These are phyloP conservation scores for Cinara cedri DNA, from an alignment of 2,888 invertebrate species.

Conservation along the genomic window DNA sequence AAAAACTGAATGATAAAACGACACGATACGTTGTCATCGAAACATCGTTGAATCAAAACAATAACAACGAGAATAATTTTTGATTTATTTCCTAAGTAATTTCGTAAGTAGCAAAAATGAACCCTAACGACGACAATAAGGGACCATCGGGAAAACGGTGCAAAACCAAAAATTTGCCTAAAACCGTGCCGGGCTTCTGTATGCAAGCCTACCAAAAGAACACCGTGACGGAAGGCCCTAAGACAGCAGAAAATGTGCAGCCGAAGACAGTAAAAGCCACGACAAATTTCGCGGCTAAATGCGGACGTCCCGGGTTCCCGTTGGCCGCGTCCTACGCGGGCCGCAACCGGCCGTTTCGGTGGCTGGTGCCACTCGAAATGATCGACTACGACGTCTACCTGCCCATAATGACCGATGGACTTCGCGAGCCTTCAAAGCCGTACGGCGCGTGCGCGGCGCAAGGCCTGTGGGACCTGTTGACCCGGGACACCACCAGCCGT, in stretches of 20 bases:
- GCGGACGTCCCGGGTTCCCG: neutral
- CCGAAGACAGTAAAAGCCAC: neutral
- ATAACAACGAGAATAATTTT: too few relatives aligned
- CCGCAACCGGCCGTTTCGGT: neutral
- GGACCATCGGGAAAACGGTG: too few relatives aligned
- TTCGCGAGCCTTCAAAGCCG: slow-evolving; percentile 11
- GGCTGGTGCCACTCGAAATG: neutral
- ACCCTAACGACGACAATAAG: too few relatives aligned
- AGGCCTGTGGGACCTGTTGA: slow-evolving; percentile 20
- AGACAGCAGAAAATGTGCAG: neutral
- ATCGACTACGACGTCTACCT: slow-evolving; percentile 23
- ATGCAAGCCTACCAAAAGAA: slow-evolving; percentile 3
- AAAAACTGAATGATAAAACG: too few relatives aligned
- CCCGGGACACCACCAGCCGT: neutral
- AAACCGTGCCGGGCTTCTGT: neutral
- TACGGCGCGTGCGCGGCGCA: slow-evolving; percentile 13
- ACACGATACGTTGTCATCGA: too few relatives aligned
- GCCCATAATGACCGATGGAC: slow-evolving; percentile 1
- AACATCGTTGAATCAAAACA: too few relatives aligned
- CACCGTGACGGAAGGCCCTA: neutral
- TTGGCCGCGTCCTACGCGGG: neutral
- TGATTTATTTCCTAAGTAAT: too few relatives aligned
- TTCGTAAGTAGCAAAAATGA: too few relatives aligned
- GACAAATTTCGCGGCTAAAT: neutral
- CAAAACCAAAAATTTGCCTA: too few relatives aligned